Base-by-base conservation (phyloP, 2,888 invertebrate species). In the Trichopoda pennipes region DNA sequence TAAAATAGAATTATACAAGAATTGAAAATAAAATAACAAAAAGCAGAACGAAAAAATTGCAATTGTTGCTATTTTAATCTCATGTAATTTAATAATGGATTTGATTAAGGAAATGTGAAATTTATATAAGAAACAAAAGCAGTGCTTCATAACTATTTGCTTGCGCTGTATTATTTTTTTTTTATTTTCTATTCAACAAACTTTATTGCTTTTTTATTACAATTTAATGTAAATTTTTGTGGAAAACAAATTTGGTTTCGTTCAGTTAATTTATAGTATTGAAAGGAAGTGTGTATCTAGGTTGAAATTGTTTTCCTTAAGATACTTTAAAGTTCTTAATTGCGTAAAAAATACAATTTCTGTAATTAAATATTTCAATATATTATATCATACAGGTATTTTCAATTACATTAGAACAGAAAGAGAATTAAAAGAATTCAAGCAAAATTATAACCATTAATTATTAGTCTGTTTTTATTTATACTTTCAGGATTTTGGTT, bases 71-170 rank as follows among this genome's bases (percentile, higher is more conserved):
- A 19, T 56, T 58, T 60, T 51, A 12, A 42, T 53, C 73, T 47
- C 28, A 42, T 73, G 61, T 79, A 79, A 79, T 79, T 78, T 79
- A 73, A 80, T 69, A 80, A 80, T 80, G 68, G 68, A 74, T 68
- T 81, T 76, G 72, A 81, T 81, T 81, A 81, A 77, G 81, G 66
- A 76, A 76, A 81, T 76, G 81, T 38, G 68, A 81, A 73, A 63
- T 61, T 81, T 76, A 61, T 76, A 68, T 61, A 72, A 68, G 55
- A 17, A 32, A 64, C 32, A 64, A 28, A 35, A 47, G 28, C 51
- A 61, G n/a, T 32, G 23, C 42, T 64, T 32, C n/a, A 44, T 21
- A 64, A 58, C 9, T 2, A 38, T 44, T 55, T 55, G 28, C n/a
- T 60, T 55, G 38, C 16, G 3, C 6, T 16, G 47, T 47, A 17